Evolutionary conservation across 64 coral and sea anemone species (phyloP).

Genomic region (Montipora foliosa): DNA sequence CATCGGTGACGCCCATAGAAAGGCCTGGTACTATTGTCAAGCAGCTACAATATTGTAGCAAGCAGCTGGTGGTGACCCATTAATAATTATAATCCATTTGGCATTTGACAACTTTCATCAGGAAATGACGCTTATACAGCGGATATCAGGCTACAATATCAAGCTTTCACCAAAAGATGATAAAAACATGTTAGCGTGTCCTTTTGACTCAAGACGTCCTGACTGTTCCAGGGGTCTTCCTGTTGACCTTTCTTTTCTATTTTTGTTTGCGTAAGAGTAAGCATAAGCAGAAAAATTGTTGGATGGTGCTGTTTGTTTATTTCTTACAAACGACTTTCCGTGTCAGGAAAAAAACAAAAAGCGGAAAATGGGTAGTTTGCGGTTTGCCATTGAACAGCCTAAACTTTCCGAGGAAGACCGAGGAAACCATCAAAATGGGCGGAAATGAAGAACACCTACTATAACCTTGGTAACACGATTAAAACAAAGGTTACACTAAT

Average conservation of each 20-base stretch:
- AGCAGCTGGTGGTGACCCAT: too few relatives aligned
- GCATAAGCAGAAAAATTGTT: too few relatives aligned
- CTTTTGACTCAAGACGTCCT: background rate
- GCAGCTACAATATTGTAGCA: background rate
- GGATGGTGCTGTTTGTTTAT: background rate
- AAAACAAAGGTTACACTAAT: too few relatives aligned
- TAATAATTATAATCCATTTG: background rate
- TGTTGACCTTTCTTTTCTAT: background rate
- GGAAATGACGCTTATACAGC: background rate
- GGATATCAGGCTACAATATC: background rate
- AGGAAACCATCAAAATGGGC: too few relatives aligned
- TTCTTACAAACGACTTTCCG: too few relatives aligned
- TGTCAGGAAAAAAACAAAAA: too few relatives aligned
- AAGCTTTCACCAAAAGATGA: background rate
- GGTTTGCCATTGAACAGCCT: too few relatives aligned
- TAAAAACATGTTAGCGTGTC: background rate
- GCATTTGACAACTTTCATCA: slow-evolving; percentile 27
- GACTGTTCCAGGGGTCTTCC: background rate
- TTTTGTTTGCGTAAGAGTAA: too few relatives aligned
- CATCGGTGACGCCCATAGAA: background rate
- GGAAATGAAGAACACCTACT: too few relatives aligned
- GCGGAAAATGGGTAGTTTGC: too few relatives aligned
- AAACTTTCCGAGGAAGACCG: too few relatives aligned
- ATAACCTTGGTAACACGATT: too few relatives aligned
- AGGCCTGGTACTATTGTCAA: background rate